Evolutionary conservation across 2,888 invertebrate genomes (phyloP).

Genomic region (Crossocerus cetratus): DNA sequence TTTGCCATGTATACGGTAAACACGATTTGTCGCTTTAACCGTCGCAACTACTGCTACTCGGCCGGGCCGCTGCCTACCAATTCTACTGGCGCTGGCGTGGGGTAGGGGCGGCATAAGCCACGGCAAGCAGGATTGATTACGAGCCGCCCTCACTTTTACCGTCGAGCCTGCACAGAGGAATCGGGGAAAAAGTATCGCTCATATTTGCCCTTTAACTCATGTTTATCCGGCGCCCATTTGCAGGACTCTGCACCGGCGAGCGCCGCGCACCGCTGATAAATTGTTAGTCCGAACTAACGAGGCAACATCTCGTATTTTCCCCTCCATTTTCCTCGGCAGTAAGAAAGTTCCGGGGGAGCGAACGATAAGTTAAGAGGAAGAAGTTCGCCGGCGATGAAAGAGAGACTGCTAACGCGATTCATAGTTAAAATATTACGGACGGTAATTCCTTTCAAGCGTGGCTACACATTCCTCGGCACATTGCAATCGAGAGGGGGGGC

Average conservation of each 20-base stretch:
- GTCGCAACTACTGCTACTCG: constrained; percentile 9
- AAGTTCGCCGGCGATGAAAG: constrained; percentile 2
- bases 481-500: no score
- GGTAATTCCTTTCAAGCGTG: no score
- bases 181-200: constrained; percentile 22
- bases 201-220: constrained; percentile 30
- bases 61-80: not conserved
- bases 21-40: constrained; percentile 50
- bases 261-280: constrained; percentile 20
- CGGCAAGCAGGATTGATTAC: constrained; percentile 22
- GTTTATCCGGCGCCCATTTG: constrained; percentile 22
- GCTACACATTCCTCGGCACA: no score
- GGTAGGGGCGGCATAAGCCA: constrained; percentile 21
- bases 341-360: no score
- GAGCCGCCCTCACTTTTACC: constrained; percentile 22
- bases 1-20: constrained; percentile 50
- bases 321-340: no score
- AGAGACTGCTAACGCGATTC: not conserved
- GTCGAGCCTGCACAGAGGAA: constrained; percentile 9
- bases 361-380: constrained; percentile 9
- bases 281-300: constrained; percentile 44
- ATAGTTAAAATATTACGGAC: not conserved
- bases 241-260: not conserved
- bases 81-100: not conserved
- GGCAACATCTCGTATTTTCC: constrained; percentile 9